Conservation (phyloP, 2,113 vertebrate species). For the Pelecanus crispus region DNA sequence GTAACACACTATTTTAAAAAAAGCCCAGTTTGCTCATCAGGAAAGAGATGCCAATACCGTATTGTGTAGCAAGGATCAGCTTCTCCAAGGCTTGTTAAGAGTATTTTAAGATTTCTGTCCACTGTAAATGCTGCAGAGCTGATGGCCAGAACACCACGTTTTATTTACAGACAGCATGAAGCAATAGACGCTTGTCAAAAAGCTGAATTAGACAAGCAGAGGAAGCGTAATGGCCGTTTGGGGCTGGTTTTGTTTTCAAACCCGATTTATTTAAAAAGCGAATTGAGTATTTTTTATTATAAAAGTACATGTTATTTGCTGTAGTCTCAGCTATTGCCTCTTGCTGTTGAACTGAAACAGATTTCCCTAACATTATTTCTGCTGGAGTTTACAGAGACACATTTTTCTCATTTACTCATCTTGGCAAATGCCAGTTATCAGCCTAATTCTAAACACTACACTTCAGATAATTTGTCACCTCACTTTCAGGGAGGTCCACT, state of each 20-base stretch:
- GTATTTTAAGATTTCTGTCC: fast-evolving
- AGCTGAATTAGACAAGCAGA: background rate
- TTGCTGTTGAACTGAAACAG: background rate
- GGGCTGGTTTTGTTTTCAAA: background rate
- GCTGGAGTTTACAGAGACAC: background rate
- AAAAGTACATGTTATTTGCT: background rate
- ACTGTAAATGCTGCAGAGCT: background rate
- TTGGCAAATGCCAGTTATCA: background rate
- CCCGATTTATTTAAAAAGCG: background rate
- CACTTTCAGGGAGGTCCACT: background rate
- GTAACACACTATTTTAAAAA: too few relatives aligned
- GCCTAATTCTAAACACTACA: background rate
- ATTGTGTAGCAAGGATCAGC: background rate
- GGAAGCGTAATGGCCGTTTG: background rate
- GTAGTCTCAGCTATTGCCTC: background rate
- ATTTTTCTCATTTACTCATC: background rate
- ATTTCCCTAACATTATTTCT: background rate
- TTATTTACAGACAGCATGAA: background rate
- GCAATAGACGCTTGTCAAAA: background rate
- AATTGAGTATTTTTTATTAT: background rate
- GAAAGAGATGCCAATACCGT: background rate
- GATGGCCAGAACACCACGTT: fast-evolving
- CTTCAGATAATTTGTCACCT: background rate
- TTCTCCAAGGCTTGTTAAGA: background rate
- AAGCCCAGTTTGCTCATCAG: background rate